Evolutionary conservation across 2,113 vertebrate species (phyloP).

Genomic region (Vombatus ursinus): DNA sequence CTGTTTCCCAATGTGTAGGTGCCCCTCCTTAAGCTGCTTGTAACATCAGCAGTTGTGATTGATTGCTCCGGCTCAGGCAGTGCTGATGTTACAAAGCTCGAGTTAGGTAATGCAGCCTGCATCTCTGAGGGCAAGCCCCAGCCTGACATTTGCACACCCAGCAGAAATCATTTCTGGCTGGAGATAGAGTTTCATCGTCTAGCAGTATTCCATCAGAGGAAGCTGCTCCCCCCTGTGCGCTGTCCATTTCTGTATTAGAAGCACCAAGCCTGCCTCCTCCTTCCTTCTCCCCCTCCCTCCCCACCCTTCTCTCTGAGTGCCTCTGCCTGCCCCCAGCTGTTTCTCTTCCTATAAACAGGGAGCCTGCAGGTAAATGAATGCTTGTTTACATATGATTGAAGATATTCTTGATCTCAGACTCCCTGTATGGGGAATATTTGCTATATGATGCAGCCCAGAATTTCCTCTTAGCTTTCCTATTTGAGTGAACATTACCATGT

Average conservation of each 20-base stretch:
- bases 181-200: constrained; percentile 72
- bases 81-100: constrained; percentile 74
- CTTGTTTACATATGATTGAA: constrained; percentile 20
- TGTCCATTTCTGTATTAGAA: background rate
- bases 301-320: background rate
- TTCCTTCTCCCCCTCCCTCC: background rate
- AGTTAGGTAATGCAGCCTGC: constrained; percentile 45
- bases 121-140: constrained; percentile 71
- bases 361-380: constrained; percentile 64
- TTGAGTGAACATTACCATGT: background rate
- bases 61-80: constrained; percentile 45
- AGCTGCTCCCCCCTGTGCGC: constrained; percentile 50
- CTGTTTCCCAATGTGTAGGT: constrained; percentile 42
- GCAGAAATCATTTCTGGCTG: constrained; percentile 73
- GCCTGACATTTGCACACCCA: constrained; percentile 73
- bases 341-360: constrained; percentile 59
- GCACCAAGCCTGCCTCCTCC: background rate
- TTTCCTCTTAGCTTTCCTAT: background rate
- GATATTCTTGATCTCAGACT: background rate
- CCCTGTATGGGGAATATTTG: constrained; percentile 34
- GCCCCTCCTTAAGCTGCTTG: constrained; percentile 61
- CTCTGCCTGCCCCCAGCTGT: background rate
- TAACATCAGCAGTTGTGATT: constrained; percentile 71
- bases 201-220: constrained; percentile 65
- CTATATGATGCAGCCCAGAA: background rate